Evolutionary conservation across 2,113 vertebrate genomes (phyloP), one percentile per base, ranked within the genome.

Genomic region (Papio anubis): DNA sequence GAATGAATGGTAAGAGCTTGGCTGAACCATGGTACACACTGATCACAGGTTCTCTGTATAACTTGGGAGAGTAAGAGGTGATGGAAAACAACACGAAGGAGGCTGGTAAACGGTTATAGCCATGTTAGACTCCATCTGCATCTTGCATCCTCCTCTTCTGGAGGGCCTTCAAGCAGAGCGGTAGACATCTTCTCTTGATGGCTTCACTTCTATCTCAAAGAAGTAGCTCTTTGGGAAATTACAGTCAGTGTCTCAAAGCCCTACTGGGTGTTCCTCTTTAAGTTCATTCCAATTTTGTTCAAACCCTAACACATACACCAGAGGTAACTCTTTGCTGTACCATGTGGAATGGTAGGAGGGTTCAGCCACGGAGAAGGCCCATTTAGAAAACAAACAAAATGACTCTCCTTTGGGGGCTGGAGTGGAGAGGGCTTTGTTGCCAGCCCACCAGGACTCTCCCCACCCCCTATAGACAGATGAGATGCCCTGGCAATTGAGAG

Each of bases 271-370:
- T 43, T 92, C 27, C 38, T 95, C 12, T 84, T n/a, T 57, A 84
- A 14, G 14, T 76, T 83, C 35, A 66, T 48, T 21, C 35, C 9
- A 86, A 35, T 66, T 97, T 90, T 96, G 40, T 94, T 83, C 50
- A 80, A 84, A 23, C 35, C 70, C 38, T 43, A 76, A 86, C 12
- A 68, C 1, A 27, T 21, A 30, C 30, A 6, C 70, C 57, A 27
- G 50, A 83, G 38, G 13, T 73, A 70, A 52, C 17, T 50, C 73
- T 93, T 78, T 45, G 32, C 18, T 45, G 30, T 43, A 8, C 80
- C 90, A 55, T 70, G 18, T 6, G 86, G 57, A 87, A 68, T 14
- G 30, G 48, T 14, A 70, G 61, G 81, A 72, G 84, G 64, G 82
- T 50, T 21, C 43, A 35, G 64, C 48, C 17, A 11, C 4, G 0